Evolutionary conservation across 2,113 vertebrate genomes (phyloP).

Genomic region (Myodes glareolus): DNA sequence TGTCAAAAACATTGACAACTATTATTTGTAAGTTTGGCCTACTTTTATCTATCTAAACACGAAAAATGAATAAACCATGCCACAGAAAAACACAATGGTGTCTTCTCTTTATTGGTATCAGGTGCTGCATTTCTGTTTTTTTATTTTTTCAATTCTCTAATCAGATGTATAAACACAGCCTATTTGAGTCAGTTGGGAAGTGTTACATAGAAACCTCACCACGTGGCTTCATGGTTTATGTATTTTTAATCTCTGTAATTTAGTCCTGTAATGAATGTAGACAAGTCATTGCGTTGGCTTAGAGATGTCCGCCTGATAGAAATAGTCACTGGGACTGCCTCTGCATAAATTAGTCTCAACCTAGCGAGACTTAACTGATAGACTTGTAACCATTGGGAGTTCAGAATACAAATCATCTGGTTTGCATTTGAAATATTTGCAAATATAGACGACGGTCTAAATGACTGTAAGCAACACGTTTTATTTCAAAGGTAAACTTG

Average conservation of each 20-base stretch:
- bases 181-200: slow-evolving; percentile 60
- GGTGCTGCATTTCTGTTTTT: slow-evolving; percentile 24
- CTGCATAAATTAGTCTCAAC: slow-evolving; percentile 51
- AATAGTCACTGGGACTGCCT: not conserved
- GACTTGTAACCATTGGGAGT: slow-evolving; percentile 17
- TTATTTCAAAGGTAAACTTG: slow-evolving; percentile 21
- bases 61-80: slow-evolving; percentile 30
- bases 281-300: slow-evolving; percentile 36
- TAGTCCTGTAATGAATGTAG: slow-evolving; percentile 68
- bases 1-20: not conserved
- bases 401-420: slow-evolving; percentile 55
- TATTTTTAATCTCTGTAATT: slow-evolving; percentile 80
- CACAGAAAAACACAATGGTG: not conserved
- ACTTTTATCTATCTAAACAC: not conserved
- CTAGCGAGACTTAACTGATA: not conserved
- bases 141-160: slow-evolving; percentile 61
- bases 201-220: slow-evolving; percentile 46
- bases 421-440: slow-evolving; percentile 62
- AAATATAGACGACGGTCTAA: not conserved
- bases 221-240: slow-evolving; percentile 79
- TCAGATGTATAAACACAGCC: slow-evolving; percentile 77
- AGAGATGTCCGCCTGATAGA: slow-evolving; percentile 25
- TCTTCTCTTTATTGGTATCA: slow-evolving; percentile 55
- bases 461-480: not conserved
- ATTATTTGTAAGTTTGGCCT: not conserved